Percentiles rank a stretch among this genome's conserved stretches.
Conservation (phyloP, 53 echinoderm and acorn worm genomes). For the Apostichopus leukothele region DNA sequence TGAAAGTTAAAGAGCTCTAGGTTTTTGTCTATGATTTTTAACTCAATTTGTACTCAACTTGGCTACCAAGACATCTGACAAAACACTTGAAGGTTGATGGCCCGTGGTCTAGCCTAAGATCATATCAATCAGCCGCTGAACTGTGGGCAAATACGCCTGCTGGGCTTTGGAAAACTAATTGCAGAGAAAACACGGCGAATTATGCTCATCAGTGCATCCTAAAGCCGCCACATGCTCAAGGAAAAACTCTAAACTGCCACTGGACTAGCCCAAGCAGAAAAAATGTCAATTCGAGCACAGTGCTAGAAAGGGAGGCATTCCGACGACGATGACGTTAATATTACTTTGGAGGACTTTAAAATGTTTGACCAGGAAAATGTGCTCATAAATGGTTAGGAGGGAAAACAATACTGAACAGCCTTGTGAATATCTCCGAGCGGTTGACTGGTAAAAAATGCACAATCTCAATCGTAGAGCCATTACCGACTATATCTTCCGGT, state of each 20-base stretch:
- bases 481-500: background rate
- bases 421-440: background rate
- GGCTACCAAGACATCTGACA: conserved; percentile 37
- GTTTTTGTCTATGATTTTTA: conserved; percentile 34
- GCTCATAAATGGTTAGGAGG: conserved; percentile 8
- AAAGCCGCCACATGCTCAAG: conserved; percentile 43
- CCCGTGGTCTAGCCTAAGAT: conserved; percentile 36
- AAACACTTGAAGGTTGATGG: conserved; percentile 46
- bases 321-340: too few species aligned
- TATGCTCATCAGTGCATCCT: conserved; percentile 43
- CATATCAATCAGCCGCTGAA: conserved; percentile 44
- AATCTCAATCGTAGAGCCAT: conserved; percentile 36
- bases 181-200: conserved; percentile 42
- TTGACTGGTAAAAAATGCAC: background rate
- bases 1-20: conserved; percentile 20
- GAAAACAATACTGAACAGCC: conserved; percentile 3
- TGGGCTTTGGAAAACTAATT: conserved; percentile 37
- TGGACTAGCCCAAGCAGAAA: conserved; percentile 25
- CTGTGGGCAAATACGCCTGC: conserved; percentile 44
- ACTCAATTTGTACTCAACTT: conserved; percentile 37
- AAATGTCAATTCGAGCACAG: conserved; percentile 25
- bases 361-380: conserved; percentile 40
- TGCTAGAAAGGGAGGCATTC: conserved; percentile 15
- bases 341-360: conserved; percentile 37
- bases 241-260: background rate